Evolutionary conservation across 2,797 vertebrate genomes (phyloP), one percentile per base, ranked within the genome.

Genomic region (Tauraco hartlaubi): DNA sequence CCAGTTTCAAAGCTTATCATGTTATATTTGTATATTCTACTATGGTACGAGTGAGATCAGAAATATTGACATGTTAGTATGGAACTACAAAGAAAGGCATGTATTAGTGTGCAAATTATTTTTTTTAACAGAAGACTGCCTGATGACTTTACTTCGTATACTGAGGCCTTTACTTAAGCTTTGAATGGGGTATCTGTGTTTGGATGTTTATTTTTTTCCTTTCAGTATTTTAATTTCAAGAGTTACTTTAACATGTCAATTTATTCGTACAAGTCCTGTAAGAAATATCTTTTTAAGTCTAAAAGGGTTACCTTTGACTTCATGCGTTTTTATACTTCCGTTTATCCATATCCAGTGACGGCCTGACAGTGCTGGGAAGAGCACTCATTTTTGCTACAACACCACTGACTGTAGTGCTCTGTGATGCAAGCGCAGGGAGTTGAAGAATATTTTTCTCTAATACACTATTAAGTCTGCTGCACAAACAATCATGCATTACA

Each of bases 401-500:
- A 22, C 13, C 37, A 3, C 44, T 41, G 68, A 20, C 20, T n/a
- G 6, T 46, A 15, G 44, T 17, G 29, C 22, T 28, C 44, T 46
- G 17, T 43, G 23, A 14, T 31, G 19, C 26, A 44, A n/a, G 23
- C 23, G 55, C 21, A 13, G n/a, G n/a, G 28, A 48, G 26, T 0
- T 39, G 41, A 51, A 26, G 15, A 10, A 14, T 35, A 12, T 35
- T 17, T 64, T 83, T 56, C 46, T 79, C 7, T 13, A 12, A 3
- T 25, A 28, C 9, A 10, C 8, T 44, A 7, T 31, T n/a, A 11
- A 12, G 4, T 49, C 76, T 83, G 49, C 33, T 72, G 7, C 21
- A 21, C 33, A 39, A 37, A 43, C 20, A 18, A 54, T 23, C 14
- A 4, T 1, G 0, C 0, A 1, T 66, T 37, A 14, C 56, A 19